These are phyloP conservation scores for Pissodes strobi DNA, from an alignment of 1,140 invertebrate genomes.

Conservation along the genomic window DNA sequence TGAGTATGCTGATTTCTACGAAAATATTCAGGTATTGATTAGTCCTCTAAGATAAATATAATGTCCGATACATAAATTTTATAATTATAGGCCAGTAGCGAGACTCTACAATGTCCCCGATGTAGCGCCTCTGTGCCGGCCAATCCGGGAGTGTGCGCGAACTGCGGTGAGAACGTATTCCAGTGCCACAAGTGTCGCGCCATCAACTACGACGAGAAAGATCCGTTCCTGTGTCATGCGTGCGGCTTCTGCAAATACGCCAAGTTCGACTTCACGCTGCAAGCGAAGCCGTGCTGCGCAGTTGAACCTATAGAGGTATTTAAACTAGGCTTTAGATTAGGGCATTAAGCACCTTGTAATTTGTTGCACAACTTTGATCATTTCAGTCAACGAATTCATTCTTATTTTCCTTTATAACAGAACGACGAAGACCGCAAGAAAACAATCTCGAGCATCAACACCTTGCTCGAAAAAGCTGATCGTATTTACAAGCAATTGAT, in stretches of 20 bases:
- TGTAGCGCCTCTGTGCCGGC: constrained; percentile 95
- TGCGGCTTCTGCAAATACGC: constrained; percentile 99
- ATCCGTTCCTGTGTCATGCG: constrained; percentile 97
- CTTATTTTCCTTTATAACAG: too few species aligned
- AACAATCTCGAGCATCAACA: constrained; percentile 88
- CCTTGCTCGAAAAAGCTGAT: constrained; percentile 91
- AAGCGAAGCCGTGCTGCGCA: constrained; percentile 88
- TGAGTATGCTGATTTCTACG: constrained; percentile 97
- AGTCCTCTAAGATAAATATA: background rate
- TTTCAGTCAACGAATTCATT: too few species aligned
- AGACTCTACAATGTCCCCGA: constrained; percentile 93
- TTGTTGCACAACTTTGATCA: too few species aligned
- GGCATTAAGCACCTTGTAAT: background rate
- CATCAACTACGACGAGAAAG: constrained; percentile 99
- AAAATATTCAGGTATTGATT: constrained; percentile 69
- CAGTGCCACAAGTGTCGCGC: constrained; percentile 97
- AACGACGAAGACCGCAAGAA: constrained; percentile 96
- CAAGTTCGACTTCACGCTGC: constrained; percentile 96
- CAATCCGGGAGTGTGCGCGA: constrained; percentile 95
- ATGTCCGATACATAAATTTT: background rate
- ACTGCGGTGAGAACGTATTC: constrained; percentile 98
- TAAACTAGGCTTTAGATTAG: background rate
- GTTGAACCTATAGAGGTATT: constrained; percentile 88
- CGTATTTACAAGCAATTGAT: constrained; percentile 89
- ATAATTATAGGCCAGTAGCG: constrained; percentile 64